phyloP scores from a whole-genome alignment of 2,113 vertebrate species.

The Corythaixoides concolor region DNA sequence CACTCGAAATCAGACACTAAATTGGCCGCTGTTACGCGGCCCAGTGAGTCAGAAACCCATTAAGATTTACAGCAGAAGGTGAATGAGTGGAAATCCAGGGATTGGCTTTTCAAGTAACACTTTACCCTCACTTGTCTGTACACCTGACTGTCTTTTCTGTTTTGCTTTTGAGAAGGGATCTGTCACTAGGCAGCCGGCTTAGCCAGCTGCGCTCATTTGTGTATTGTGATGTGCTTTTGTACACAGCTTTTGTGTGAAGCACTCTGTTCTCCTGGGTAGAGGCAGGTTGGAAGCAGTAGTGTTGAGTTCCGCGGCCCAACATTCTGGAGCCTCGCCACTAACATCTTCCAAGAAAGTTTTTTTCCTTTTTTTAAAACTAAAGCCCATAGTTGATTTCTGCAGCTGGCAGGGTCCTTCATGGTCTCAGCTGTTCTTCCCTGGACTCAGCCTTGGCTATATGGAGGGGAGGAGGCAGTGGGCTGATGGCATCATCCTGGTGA shows the following conservation, averaged over 20 bases:
- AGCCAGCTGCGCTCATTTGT: slow-evolving; percentile 22
- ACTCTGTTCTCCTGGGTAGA: slow-evolving; percentile 46
- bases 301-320: background rate
- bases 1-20: slow-evolving; percentile 63
- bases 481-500: background rate
- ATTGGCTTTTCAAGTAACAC: slow-evolving; percentile 60
- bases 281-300: slow-evolving; percentile 27
- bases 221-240: slow-evolving; percentile 71
- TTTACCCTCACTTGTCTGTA: slow-evolving; percentile 43
- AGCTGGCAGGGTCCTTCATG: slow-evolving; percentile 4
- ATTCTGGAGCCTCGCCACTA: slow-evolving; percentile 43
- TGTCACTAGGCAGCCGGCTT: slow-evolving; percentile 52
- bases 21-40: slow-evolving; percentile 46
- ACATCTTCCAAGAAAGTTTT: slow-evolving; percentile 33
- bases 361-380: background rate
- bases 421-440: background rate
- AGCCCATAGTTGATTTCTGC: slow-evolving; percentile 11
- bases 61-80: slow-evolving; percentile 57
- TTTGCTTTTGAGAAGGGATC: slow-evolving; percentile 60
- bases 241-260: slow-evolving; percentile 52
- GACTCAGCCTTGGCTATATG: background rate
- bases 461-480: background rate
- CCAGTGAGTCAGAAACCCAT: slow-evolving; percentile 51
- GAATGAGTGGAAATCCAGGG: slow-evolving; percentile 65
- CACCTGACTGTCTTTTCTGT: slow-evolving; percentile 14